A percentile compares a stretch with the other conserved stretches of the same genome.
Evolutionary conservation across 2,797 vertebrate species (phyloP).

Genomic region (Enteromius afrohamiltoni): DNA sequence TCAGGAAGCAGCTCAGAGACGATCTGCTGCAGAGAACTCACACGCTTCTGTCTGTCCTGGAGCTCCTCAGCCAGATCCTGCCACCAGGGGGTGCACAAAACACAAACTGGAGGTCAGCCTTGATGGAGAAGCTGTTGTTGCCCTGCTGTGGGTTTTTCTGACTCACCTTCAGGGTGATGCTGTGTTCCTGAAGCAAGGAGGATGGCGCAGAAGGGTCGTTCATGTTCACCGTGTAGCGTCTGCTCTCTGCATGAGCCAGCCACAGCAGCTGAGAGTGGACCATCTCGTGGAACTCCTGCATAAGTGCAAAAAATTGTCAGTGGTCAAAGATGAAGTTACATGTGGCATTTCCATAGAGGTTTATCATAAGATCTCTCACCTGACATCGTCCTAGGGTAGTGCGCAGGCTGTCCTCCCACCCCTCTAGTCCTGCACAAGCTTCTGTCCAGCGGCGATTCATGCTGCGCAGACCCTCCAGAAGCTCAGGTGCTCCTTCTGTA

Average conservation of each 20-base stretch:
- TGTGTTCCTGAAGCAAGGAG: constrained; percentile 69
- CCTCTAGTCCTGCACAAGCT: constrained; percentile 73
- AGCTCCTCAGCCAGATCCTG: constrained; percentile 87
- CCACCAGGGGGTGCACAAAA: constrained; percentile 38
- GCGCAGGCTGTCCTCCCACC: constrained; percentile 81
- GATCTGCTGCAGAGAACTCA: constrained; percentile 83
- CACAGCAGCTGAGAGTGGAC: constrained; percentile 88
- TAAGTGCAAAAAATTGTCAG: constrained; percentile 6
- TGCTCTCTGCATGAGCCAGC: constrained; percentile 84
- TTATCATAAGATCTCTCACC: constrained; percentile 70
- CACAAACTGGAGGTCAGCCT: neutral
- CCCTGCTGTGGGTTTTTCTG: neutral
- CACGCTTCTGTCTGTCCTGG: constrained; percentile 72
- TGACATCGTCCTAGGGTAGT: constrained; percentile 83
- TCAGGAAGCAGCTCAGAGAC: constrained; percentile 81
- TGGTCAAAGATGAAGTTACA: neutral
- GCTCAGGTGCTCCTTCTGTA: constrained; percentile 62
- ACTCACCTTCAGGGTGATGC: constrained; percentile 78
- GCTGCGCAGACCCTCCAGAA: constrained; percentile 72
- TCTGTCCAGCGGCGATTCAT: constrained; percentile 85
- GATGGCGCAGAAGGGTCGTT: constrained; percentile 66
- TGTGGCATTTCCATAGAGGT: neutral
- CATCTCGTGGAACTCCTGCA: constrained; percentile 87
- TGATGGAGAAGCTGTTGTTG: neutral
- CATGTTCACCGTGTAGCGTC: constrained; percentile 74